Base-by-base conservation (phyloP, 2,113 vertebrate genomes). In the Harpagus bidentatus region DNA sequence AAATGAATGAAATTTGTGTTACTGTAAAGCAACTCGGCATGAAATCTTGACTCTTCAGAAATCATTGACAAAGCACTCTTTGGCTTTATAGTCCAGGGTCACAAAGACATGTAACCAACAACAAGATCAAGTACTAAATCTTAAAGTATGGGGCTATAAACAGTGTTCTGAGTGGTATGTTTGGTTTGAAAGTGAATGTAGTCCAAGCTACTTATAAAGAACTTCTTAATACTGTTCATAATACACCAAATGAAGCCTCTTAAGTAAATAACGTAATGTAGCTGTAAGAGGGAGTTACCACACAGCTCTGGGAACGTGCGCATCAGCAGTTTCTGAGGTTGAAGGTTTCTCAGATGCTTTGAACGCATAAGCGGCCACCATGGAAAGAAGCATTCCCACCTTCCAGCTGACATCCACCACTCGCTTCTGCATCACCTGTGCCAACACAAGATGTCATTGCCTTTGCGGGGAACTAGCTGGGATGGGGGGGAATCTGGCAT, bases 281-380 rank as follows among this genome's bases (percentile, higher is more conserved):
- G 71, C 67, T 55, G 32, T 21, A 29, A 88, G 76, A 48, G 31
- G 18, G 20, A 28, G 34, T 45, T 26, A 48, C 45, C 87, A 26
- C 79, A 26, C 16, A 29, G 61, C 95, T 80, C 77, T 48, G 80
- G 67, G 66, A 97, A 95, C 1, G 8, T 20, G 43, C 0, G 0
- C 3, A 31, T 72, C 93, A 93, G 77, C 92, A 74, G 16, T 82
- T 92, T 25, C 83, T 15, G 29, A 56, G 66, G 26, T 10, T 72
- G 84, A 48, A 63, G 65, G 23, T 65, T 93, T 91, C 89, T 50
- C 16, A 26, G 16, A 58, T 0, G 1, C 77, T 74, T 66, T 58
- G 38, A 73, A 23, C 3, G 1, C 0, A 0, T 7, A 26, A 91
- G 88, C 17, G 6, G 38, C 53, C 62, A 13, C 88, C 28, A 0